A percentile compares a stretch with the other conserved stretches of the same genome.
Evolutionary conservation across 2,888 invertebrate species (phyloP).

Genomic region (Pammene aurita): DNA sequence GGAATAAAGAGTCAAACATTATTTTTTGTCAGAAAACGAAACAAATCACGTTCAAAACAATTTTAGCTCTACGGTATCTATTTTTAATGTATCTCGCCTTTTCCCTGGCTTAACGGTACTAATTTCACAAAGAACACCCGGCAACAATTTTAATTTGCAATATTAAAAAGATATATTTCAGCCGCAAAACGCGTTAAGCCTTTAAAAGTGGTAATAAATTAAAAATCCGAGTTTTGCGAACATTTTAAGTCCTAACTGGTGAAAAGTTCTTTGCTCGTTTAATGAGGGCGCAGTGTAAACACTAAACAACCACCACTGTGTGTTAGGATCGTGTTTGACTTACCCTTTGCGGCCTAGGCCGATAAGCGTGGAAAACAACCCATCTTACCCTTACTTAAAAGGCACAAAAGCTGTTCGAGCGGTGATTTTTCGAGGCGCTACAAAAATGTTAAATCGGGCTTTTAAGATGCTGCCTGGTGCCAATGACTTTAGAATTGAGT

Average conservation of each 20-base stretch:
- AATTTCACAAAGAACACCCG: slow-evolving; percentile 1
- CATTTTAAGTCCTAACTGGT: slow-evolving; percentile 60
- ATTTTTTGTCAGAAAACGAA: too few relatives aligned
- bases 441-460: too few relatives aligned
- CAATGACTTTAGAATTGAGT: too few relatives aligned
- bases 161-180: slow-evolving; percentile 28
- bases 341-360: not conserved
- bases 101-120: not conserved
- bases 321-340: slow-evolving; percentile 42
- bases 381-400: too few relatives aligned
- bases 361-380: too few relatives aligned
- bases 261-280: slow-evolving; percentile 66
- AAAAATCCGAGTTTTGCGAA: slow-evolving; percentile 49
- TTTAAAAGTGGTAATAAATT: slow-evolving; percentile 41
- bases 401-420: too few relatives aligned
- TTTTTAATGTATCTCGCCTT: too few relatives aligned
- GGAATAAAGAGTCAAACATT: too few relatives aligned
- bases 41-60: too few relatives aligned
- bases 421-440: too few relatives aligned
- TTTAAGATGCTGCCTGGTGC: too few relatives aligned
- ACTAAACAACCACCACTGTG: slow-evolving; percentile 52
- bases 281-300: slow-evolving; percentile 64
- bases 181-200: slow-evolving; percentile 30
- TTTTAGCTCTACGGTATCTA: too few relatives aligned
- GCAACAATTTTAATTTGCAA: slow-evolving; percentile 30